These are phyloP conservation scores for Coelopa frigida DNA, from an alignment of 1,140 invertebrate genomes.

Conservation along the genomic window DNA sequence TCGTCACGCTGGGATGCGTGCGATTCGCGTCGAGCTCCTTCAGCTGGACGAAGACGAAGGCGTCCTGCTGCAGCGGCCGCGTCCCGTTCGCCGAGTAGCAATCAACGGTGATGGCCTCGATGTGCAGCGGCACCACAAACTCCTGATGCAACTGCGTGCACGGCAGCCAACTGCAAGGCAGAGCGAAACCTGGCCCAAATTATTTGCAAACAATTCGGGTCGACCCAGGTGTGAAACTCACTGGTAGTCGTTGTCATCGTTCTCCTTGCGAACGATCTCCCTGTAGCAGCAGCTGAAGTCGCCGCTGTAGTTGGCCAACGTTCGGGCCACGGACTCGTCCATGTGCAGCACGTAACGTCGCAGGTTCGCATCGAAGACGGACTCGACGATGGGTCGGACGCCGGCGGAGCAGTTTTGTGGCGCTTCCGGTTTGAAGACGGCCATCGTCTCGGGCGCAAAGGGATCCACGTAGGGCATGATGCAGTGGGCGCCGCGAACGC, in stretches of 20 bases:
- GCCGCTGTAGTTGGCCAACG: neutral
- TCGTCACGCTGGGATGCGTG: neutral
- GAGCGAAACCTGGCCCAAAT: too few species aligned
- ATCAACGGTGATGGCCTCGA: neutral
- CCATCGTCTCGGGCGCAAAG: neutral
- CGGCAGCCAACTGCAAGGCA: too few species aligned
- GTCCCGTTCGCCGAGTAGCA: neutral
- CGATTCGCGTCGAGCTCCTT: neutral
- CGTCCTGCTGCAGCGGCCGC: neutral
- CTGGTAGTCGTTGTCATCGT: neutral
- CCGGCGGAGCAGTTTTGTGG: neutral
- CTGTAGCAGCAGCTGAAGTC: constrained; percentile 1
- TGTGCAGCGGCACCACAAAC: neutral
- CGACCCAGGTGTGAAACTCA: too few species aligned
- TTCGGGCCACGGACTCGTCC: neutral
- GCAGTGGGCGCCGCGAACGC: constrained; percentile 1
- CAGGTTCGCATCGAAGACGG: neutral
- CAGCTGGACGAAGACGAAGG: constrained; percentile 1
- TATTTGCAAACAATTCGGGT: too few species aligned
- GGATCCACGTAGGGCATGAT: constrained; percentile 1
- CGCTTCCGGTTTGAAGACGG: neutral
- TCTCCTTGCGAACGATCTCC: neutral
- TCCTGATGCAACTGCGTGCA: constrained; percentile 2
- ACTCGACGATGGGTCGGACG: neutral
- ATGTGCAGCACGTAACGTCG: neutral